Evolutionary conservation across 2,888 invertebrate species (phyloP).

Genomic region (Epistrophe eligans): DNA sequence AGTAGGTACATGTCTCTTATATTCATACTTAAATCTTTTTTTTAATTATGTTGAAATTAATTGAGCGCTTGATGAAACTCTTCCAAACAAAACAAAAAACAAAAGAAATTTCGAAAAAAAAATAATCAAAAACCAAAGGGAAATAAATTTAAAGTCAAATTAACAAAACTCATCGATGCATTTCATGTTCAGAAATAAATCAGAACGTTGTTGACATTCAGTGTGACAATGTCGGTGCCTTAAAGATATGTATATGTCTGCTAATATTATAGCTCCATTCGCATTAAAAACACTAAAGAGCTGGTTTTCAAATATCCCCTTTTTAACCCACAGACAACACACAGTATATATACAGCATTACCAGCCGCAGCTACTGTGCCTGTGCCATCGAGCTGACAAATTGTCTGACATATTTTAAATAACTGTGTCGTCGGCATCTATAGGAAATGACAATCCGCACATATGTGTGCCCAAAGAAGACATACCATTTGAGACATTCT

Average conservation of each 20-base stretch:
- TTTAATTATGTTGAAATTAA: constrained; percentile 42
- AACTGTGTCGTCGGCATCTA: constrained; percentile 76
- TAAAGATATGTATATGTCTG: constrained; percentile 49
- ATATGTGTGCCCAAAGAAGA: constrained; percentile 66
- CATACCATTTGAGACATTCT: constrained; percentile 61
- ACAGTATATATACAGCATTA: too few species aligned
- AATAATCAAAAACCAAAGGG: constrained; percentile 39
- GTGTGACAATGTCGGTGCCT: constrained; percentile 78
- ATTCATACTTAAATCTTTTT: neutral
- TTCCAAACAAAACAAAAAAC: neutral
- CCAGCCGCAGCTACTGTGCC: constrained; percentile 53
- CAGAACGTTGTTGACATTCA: constrained; percentile 82
- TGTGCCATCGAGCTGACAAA: constrained; percentile 83
- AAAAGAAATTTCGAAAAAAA: constrained; percentile 3
- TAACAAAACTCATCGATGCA: constrained; percentile 83
- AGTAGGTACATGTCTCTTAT: neutral
- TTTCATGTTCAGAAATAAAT: constrained; percentile 83
- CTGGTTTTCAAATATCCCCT: constrained; percentile 53
- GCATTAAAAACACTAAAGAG: constrained; percentile 13
- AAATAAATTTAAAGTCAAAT: constrained; percentile 81
- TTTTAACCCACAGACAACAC: constrained; percentile 49
- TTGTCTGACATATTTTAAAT: constrained; percentile 82
- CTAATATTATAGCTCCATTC: constrained; percentile 10
- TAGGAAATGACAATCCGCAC: constrained; percentile 61
- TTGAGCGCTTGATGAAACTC: constrained; percentile 54